Evolutionary conservation across 2,888 invertebrate species (phyloP), one percentile per base, ranked within the genome.

Genomic region (Stenodema calcarata): DNA sequence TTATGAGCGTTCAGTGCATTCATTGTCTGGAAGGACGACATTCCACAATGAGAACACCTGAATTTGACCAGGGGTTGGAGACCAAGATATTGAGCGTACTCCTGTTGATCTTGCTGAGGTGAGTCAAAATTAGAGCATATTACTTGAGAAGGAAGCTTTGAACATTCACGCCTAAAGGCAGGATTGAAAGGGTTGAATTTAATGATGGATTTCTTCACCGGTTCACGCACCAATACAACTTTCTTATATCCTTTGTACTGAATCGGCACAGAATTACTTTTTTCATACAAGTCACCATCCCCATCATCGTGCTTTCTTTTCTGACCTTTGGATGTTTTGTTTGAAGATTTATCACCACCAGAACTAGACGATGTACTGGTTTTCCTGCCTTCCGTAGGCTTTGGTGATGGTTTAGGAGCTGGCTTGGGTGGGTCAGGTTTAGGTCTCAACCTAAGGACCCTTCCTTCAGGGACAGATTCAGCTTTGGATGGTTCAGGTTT

Each of bases 21-120:
- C 88, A 95, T 91, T 14, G 94, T 93, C 89, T 94, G 93, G 90
- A 95, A 95, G 87, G 94, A 94, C 89, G 94, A 93, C 54, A 93
- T 93, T 90, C 93, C 93, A 91, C 96, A 96, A 91, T 95, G 95
- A 70, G 94, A 93, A 90, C 96, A 96, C 90, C 94, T 95, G 90
- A 94, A 94, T 91, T 94, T 94, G 79, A 95, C 94, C 90, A 94
- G 93, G 7, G 94, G 94, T 90, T 95, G 95, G 86, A 95, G 91
- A 16, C 95, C 95, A 89, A 95, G 91, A 91, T 94, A 95, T 90
- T 95, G 95, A 79, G 94, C 94, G 92, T 95, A 95, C 90, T 95
- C 95, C 78, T 91, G 86, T 44, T 84, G 84, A 73, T 73, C 30
- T 35, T 73, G 35, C 6, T 41, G 35, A 9, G 75, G 44, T 9